These are phyloP conservation scores for Apantesis nais DNA, from an alignment of 2,888 invertebrate species.

Conservation along the genomic window DNA sequence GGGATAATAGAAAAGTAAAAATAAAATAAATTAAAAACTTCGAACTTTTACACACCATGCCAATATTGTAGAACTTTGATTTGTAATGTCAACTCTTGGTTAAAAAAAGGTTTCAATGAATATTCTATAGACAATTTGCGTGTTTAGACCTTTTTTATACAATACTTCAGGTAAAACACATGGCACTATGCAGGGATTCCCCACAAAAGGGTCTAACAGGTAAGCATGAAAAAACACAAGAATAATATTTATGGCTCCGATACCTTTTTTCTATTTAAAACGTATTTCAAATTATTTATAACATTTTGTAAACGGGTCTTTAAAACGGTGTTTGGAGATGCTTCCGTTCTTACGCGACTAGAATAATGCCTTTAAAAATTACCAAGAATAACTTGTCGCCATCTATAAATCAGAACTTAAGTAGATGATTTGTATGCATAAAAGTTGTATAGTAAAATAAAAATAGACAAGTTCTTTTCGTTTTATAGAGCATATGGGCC, in stretches of 20 bases:
- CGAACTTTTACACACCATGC: not conserved
- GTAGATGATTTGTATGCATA: not conserved
- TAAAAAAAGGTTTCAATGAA: not conserved
- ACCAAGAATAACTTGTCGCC: not conserved
- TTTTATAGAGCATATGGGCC: not conserved
- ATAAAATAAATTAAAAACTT: not conserved
- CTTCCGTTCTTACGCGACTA: not conserved
- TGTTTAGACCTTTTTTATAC: not conserved
- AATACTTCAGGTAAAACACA: not conserved
- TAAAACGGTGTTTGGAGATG: not conserved
- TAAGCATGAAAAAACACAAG: not conserved
- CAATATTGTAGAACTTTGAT: not conserved
- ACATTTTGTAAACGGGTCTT: not conserved
- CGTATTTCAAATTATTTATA: not conserved
- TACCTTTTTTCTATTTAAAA: not conserved
- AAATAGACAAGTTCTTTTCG: not conserved
- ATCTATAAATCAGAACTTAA: not conserved
- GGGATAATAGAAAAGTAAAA: not conserved
- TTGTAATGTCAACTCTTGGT: not conserved
- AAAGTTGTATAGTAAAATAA: not conserved
- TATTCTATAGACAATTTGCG: not conserved
- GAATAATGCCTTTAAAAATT: not conserved
- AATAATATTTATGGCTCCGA: not conserved
- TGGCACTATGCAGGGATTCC: constrained; percentile 6
- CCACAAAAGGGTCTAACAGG: not conserved